Percentiles rank a stretch among this genome's conserved stretches.
Conservation (phyloP, 2,888 invertebrate genomes). For the Hirtodrosophila trivittata region DNA sequence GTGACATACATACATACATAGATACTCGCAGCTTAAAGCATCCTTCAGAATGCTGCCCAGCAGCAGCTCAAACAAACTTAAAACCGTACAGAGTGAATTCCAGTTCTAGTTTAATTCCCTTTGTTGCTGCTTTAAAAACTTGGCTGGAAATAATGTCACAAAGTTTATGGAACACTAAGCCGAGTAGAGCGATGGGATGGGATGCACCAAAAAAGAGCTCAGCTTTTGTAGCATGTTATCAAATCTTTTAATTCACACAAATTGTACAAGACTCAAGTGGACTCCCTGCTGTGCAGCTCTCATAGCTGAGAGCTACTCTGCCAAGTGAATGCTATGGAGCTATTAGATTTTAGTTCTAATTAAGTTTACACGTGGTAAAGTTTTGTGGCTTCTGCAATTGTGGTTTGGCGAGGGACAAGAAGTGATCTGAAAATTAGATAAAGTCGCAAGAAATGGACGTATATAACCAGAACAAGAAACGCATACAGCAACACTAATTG, state of each 20-base stretch:
- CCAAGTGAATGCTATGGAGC: conserved; percentile 41
- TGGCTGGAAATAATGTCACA: conserved; percentile 60
- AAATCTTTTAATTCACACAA: conserved; percentile 72
- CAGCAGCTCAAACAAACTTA: conserved; percentile 7
- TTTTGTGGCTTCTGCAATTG: conserved; percentile 36
- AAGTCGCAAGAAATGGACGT: too few species aligned
- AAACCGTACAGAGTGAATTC: too few species aligned
- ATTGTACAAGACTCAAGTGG: conserved; percentile 60
- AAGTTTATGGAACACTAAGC: conserved; percentile 45
- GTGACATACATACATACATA: conserved; percentile 27
- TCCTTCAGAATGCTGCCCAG: conserved; percentile 13
- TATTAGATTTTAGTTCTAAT: conserved; percentile 46
- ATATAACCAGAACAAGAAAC: too few species aligned
- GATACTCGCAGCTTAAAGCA: background rate
- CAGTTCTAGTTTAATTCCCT: conserved; percentile 17
- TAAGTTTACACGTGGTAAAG: conserved; percentile 53
- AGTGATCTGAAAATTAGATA: too few species aligned
- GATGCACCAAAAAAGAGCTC: conserved; percentile 53
- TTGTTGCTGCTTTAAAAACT: conserved; percentile 35
- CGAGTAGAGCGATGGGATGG: conserved; percentile 2
- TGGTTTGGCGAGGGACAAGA: background rate
- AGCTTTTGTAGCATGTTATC: conserved; percentile 39
- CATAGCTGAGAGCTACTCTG: conserved; percentile 8
- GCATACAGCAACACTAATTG: too few species aligned
- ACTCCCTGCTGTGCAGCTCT: conserved; percentile 35